Conservation (phyloP, 2,888 invertebrate genomes). For the Atherix ibis region DNA sequence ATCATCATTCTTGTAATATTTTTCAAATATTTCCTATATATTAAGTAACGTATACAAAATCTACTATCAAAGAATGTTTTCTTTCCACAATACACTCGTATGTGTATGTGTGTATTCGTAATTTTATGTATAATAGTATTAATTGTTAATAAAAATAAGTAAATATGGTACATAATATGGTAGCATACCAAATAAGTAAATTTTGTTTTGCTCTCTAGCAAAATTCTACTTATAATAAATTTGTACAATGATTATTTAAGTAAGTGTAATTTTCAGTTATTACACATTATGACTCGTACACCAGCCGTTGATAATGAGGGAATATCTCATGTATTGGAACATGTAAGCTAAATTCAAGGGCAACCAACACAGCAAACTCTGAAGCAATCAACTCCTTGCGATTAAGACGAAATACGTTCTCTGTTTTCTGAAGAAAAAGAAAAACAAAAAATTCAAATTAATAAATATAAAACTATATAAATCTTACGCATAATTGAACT, state of each 20-base stretch:
- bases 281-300: slow-evolving; percentile 74
- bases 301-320: slow-evolving; percentile 87
- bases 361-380: slow-evolving; percentile 89
- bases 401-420: slow-evolving; percentile 77
- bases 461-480: slow-evolving; percentile 2
- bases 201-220: no score
- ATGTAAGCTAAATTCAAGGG: slow-evolving; percentile 86
- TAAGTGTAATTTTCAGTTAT: not conserved
- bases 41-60: no score
- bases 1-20: no score
- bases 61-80: no score
- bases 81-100: no score
- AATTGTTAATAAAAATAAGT: no score
- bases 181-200: no score
- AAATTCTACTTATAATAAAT: not conserved
- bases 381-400: slow-evolving; percentile 78
- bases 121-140: no score
- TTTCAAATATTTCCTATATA: no score
- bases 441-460: slow-evolving; percentile 2
- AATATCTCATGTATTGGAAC: slow-evolving; percentile 81
- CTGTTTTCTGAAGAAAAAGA: slow-evolving; percentile 54
- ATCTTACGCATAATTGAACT: slow-evolving; percentile 8
- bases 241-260: no score
- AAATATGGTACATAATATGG: no score
- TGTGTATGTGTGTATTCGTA: no score